Evolutionary conservation across 53 echinoderm and acorn worm species (phyloP).

Genomic region (Luidia sarsii): DNA sequence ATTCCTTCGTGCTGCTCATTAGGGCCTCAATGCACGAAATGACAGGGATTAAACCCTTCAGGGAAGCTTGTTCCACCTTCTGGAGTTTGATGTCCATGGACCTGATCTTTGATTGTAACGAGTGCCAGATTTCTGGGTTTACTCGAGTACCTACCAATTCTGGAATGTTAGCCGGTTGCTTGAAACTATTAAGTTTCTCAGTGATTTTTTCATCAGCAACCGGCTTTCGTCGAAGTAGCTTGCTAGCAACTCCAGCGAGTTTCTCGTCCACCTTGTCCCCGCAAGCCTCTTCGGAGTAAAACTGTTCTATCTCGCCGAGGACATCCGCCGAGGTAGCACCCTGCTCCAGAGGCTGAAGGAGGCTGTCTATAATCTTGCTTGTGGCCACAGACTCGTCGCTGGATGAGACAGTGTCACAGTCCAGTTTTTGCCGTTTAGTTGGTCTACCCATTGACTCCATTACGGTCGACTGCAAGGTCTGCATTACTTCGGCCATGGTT

Average conservation of each 20-base stretch:
- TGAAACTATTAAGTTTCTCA: too few species aligned
- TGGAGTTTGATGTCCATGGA: too few species aligned
- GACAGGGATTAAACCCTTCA: not conserved
- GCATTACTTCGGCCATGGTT: not conserved
- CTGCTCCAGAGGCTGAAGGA: too few species aligned
- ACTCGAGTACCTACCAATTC: not conserved
- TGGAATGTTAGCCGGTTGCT: not conserved
- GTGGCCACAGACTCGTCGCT: too few species aligned
- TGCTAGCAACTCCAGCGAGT: not conserved
- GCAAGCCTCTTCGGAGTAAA: not conserved
- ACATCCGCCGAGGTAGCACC: too few species aligned
- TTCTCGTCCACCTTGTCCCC: constrained; percentile 1
- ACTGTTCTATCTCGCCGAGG: too few species aligned
- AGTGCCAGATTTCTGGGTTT: not conserved
- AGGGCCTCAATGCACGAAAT: not conserved
- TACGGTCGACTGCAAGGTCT: not conserved
- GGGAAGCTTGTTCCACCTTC: too few species aligned
- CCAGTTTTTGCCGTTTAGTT: not conserved
- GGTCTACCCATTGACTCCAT: not conserved
- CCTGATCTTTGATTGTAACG: too few species aligned
- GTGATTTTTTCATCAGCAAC: constrained; percentile 3
- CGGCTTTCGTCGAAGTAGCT: not conserved
- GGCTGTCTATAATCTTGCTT: too few species aligned
- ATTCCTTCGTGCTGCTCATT: not conserved
- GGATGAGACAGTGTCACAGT: too few species aligned